Percentiles rank a stretch among this genome's conserved stretches.
These are phyloP conservation scores for Meloidogyne chitwoodi DNA, from an alignment of 1,140 invertebrate genomes.

Conservation along the genomic window DNA sequence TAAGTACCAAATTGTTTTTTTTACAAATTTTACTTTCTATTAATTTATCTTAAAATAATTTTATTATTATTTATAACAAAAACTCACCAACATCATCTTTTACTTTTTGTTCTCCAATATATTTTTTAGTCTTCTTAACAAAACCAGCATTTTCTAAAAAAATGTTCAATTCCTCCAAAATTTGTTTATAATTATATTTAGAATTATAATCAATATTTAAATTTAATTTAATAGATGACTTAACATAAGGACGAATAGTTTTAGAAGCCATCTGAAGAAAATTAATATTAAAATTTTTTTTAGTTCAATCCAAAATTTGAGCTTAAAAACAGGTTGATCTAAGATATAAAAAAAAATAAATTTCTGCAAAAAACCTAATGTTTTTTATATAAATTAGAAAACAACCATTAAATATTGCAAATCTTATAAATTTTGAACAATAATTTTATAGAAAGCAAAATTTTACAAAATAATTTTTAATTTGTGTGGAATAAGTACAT, in stretches of 20 bases:
- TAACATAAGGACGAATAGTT: slow-evolving; percentile 7
- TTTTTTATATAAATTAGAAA: too few relatives aligned
- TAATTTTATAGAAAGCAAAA: background rate
- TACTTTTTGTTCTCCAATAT: background rate
- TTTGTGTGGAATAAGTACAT: background rate
- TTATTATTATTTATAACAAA: background rate
- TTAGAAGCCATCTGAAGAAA: background rate
- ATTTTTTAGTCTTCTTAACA: background rate
- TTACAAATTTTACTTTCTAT: too few relatives aligned
- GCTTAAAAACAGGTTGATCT: too few relatives aligned
- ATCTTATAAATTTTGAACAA: too few relatives aligned
- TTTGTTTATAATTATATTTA: background rate
- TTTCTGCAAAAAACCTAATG: too few relatives aligned
- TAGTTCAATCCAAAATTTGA: too few relatives aligned
- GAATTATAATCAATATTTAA: slow-evolving; percentile 2
- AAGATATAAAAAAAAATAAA: too few relatives aligned
- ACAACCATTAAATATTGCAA: too few relatives aligned
- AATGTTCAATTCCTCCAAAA: background rate
- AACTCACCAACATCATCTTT: too few relatives aligned
- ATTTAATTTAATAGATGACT: background rate
- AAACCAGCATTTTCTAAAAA: background rate
- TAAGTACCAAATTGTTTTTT: background rate
- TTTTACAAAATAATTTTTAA: background rate
- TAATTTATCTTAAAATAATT: background rate
- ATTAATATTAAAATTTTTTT: too few relatives aligned